These are phyloP conservation scores for Sinocyclocheilus rhinocerous DNA, from an alignment of 2,113 vertebrate species.

Conservation along the genomic window DNA sequence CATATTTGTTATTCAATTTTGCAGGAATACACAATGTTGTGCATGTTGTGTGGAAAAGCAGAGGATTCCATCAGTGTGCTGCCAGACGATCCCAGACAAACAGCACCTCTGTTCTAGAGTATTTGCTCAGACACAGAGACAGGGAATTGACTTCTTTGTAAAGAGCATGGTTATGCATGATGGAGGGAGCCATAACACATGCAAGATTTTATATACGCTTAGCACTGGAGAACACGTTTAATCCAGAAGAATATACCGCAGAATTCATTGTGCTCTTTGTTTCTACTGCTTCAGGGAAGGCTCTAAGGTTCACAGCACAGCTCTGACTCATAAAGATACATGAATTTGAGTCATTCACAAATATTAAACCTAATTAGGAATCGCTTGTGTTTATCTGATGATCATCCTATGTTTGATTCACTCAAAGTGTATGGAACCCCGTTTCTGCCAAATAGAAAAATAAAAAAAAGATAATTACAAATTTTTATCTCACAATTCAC, in stretches of 20 bases:
- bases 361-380: not conserved
- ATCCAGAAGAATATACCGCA: not conserved
- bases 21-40: slow-evolving; percentile 98
- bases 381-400: not conserved
- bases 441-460: too few species aligned
- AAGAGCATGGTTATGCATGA: not conserved
- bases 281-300: not conserved
- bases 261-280: slow-evolving; percentile 2
- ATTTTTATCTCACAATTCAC: not conserved
- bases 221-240: slow-evolving; percentile 23
- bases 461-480: not conserved
- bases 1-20: not conserved
- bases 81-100: slow-evolving; percentile 92
- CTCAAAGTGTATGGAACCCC: not conserved
- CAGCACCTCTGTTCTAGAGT: slow-evolving; percentile 86
- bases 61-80: slow-evolving; percentile 94
- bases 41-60: slow-evolving; percentile 93
- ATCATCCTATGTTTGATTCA: not conserved
- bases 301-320: not conserved
- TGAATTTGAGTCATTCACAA: not conserved
- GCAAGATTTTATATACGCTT: not conserved
- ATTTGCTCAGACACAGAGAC: not conserved
- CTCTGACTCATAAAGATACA: not conserved
- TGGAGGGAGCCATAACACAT: not conserved
- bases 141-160: not conserved